Percentiles rank a stretch among this genome's conserved stretches.
phyloP scores from a whole-genome alignment of 1,140 invertebrate species.

The Pseudomyrmex cubaensis region DNA sequence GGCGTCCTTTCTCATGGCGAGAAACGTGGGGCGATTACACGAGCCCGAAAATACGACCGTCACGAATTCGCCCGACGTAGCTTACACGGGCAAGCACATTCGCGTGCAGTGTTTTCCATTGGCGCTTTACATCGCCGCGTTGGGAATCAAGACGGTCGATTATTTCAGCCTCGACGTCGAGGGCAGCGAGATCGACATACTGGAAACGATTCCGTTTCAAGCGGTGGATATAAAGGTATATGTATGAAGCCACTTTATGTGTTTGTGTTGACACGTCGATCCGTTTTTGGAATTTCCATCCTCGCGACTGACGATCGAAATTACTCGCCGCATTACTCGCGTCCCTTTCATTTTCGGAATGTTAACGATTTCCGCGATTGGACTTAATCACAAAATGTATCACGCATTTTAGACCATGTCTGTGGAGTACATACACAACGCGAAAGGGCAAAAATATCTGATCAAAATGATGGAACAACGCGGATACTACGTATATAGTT shows the following conservation, averaged over 20 bases:
- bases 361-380: neutral
- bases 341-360: neutral
- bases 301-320: neutral
- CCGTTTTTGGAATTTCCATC: neutral
- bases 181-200: constrained; percentile 85
- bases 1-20: constrained; percentile 75
- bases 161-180: constrained; percentile 86
- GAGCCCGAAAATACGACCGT: constrained; percentile 14
- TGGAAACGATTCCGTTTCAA: constrained; percentile 86
- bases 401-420: constrained; percentile 76
- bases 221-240: constrained; percentile 82
- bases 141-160: constrained; percentile 81
- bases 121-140: constrained; percentile 83
- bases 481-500: constrained; percentile 80
- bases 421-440: constrained; percentile 82
- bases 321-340: neutral
- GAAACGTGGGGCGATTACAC: constrained; percentile 75
- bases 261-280: too few relatives aligned
- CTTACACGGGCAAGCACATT: constrained; percentile 72
- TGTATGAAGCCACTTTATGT: too few relatives aligned
- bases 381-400: neutral
- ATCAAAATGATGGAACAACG: constrained; percentile 78
- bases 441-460: constrained; percentile 76
- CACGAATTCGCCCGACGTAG: constrained; percentile 70
- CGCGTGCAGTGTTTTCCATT: constrained; percentile 86